Base-by-base conservation (phyloP, 2,797 vertebrate genomes). In the Anomalospiza imberbis region DNA sequence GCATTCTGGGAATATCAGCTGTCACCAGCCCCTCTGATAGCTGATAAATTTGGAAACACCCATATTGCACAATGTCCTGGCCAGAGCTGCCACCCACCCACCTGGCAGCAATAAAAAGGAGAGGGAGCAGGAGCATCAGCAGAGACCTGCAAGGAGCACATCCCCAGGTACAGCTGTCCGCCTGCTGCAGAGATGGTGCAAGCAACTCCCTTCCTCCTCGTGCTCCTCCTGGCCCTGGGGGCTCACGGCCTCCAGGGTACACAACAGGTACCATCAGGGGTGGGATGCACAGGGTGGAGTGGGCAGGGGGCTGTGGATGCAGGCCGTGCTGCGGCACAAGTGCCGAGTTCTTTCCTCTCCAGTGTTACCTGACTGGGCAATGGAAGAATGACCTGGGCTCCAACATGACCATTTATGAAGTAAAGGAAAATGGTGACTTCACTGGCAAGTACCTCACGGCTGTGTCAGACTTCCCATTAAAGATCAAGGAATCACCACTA, bases 381-480 rank as follows among this genome's bases (percentile, higher is more conserved):
- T 95, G 93, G 93, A 2, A 9, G 17, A 96, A 91, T 0, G 85
- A 94, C 7, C 54, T 95, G 32, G 81, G 81, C 61, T 96, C 94
- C 51, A 95, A 68, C 47, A 94, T 96, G 91, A 89, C 74, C 34
- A 58, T 58, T 26, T 6, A 12, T 25, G 55, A 25, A 36, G 34
- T 58, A 17, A 36, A 58, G 3, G 11, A 12, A 36, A 28, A 36
- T 1, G 34, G 67, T 0, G 14, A 7, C 2, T 95, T 94, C 3
- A 0, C 0, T 0, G 94, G 89, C 13, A 1, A 0, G 6, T 94
- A 94, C 51, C 0, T 2, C 28, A 95, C 78, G 0, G 9, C 47
- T 0, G 78, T 85, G 53, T 4, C 26, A 6, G 7, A 1, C 32
- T n/a, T 8, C 1, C 0, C 0, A 0, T 20, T 3, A 0, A 0